A percentile compares a stretch with the other conserved stretches of the same genome.
Evolutionary conservation across 2,113 vertebrate species (phyloP).

Genomic region (Megaceryle maxima): DNA sequence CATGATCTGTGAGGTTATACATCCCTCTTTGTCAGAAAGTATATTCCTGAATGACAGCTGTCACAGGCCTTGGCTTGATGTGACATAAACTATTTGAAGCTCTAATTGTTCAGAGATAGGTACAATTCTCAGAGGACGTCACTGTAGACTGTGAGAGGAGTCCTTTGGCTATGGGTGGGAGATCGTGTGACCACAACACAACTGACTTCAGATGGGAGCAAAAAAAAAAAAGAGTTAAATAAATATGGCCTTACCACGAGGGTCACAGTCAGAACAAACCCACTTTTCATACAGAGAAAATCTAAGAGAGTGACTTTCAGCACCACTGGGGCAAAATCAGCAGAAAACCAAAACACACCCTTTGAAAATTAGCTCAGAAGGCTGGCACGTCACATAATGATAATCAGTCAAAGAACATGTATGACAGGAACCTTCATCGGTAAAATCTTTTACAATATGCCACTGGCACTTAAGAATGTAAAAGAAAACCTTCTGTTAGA

Average conservation of each 20-base stretch:
- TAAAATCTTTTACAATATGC: conserved; percentile 30
- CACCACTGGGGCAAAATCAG: conserved; percentile 20
- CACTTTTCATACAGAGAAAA: conserved; percentile 41
- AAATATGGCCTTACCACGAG: conserved; percentile 24
- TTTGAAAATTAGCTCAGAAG: conserved; percentile 49
- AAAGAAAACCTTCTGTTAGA: not conserved
- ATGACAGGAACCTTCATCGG: conserved; percentile 53
- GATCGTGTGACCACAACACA: not conserved
- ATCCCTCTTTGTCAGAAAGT: conserved; percentile 30
- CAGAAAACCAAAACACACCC: not conserved
- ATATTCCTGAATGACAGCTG: conserved; percentile 62
- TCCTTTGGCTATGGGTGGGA: not conserved
- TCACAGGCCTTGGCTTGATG: conserved; percentile 36
- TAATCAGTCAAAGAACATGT: conserved; percentile 44
- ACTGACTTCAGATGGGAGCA: not conserved
- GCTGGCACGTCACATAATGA: conserved; percentile 25
- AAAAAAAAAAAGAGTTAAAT: not conserved
- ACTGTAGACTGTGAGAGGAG: not conserved
- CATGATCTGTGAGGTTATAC: conserved; percentile 39
- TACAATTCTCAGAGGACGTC: conserved; percentile 17
- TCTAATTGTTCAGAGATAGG: conserved; percentile 36
- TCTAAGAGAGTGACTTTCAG: conserved; percentile 64
- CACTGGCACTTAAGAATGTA: conserved; percentile 42
- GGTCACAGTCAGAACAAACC: conserved; percentile 33
- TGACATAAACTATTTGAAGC: conserved; percentile 26